Evolutionary conservation across 2,888 invertebrate genomes (phyloP).

Genomic region (Cataglyphis cursor): DNA sequence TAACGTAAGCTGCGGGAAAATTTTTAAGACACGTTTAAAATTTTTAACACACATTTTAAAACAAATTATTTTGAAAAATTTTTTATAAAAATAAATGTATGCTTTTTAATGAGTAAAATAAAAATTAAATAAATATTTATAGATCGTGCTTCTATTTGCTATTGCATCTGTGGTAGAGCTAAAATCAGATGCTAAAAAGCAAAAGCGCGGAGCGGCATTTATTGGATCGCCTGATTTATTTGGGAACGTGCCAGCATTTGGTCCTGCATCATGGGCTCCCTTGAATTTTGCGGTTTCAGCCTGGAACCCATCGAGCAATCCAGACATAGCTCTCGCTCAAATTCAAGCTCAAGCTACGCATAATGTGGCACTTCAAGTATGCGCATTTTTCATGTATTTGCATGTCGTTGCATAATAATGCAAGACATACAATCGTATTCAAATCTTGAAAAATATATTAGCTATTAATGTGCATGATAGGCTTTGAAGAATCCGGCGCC

Average conservation of each 20-base stretch:
- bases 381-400: conserved; percentile 2
- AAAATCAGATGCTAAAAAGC: conserved; percentile 72
- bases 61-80: background rate
- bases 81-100: background rate
- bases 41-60: background rate
- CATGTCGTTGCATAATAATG: background rate
- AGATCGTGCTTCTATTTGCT: conserved; percentile 74
- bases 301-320: conserved; percentile 77
- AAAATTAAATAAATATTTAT: background rate
- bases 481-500: conserved; percentile 78
- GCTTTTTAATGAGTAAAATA: background rate
- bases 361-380: conserved; percentile 84
- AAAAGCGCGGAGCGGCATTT: conserved; percentile 81
- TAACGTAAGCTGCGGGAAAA: background rate
- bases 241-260: conserved; percentile 75
- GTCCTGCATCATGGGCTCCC: conserved; percentile 73
- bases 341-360: conserved; percentile 84
- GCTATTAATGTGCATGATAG: conserved; percentile 64
- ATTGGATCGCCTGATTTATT: conserved; percentile 81
- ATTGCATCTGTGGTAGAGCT: conserved; percentile 67
- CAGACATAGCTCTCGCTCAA: conserved; percentile 82
- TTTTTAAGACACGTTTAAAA: background rate
- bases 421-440: background rate
- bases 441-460: background rate
- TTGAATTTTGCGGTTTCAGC: conserved; percentile 67